Evolutionary conservation across 2,797 vertebrate species (phyloP), one percentile per base, ranked within the genome.

Genomic region (Paguma larvata): DNA sequence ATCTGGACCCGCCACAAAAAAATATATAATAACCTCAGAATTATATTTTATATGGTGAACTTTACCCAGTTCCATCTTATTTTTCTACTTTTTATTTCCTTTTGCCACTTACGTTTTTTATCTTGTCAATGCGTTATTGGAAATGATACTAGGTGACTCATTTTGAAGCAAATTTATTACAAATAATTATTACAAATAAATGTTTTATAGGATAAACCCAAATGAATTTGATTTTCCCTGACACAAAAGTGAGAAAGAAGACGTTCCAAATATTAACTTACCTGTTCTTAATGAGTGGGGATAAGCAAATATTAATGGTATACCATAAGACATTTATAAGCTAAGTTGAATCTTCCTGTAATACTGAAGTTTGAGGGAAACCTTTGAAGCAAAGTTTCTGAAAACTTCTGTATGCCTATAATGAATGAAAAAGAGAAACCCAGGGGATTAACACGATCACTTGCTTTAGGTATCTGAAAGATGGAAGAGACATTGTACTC

Each of bases 191-290:
- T 82, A 91, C 32, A 93, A 94, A 56, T 30, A 89, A 91, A 63
- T 68, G 48, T 75, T 82, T 90, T 75, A 93, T 89, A 91, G 16
- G 9, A 91, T 93, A 46, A 94, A 59, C 11, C 3, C 48, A 95
- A 93, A 91, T 94, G 80, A 92, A 86, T 73, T 91, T 94, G 16
- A 90, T 83, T 91, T 92, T 56, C 46, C 34, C 38, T 48, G 89
- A 83, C 96, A 68, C 48, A 94, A 95, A 90, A 97, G 73, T 96
- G 48, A 94, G 79, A 94, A 95, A 89, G 10, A 79, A 93, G 77
- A 51, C 18, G 72, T 92, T 84, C 80, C 14, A 59, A 85, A 78
- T 82, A 78, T 32, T 90, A 82, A 88, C 27, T 41, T 92, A 51
- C 59, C 95, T 77, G n/a, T 85, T 82, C 63, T 83, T 78, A 83